Percentiles rank a stretch among this genome's conserved stretches.
These are phyloP conservation scores for Dermatophagoides farinae DNA, from an alignment of 1,140 invertebrate species.

Conservation along the genomic window DNA sequence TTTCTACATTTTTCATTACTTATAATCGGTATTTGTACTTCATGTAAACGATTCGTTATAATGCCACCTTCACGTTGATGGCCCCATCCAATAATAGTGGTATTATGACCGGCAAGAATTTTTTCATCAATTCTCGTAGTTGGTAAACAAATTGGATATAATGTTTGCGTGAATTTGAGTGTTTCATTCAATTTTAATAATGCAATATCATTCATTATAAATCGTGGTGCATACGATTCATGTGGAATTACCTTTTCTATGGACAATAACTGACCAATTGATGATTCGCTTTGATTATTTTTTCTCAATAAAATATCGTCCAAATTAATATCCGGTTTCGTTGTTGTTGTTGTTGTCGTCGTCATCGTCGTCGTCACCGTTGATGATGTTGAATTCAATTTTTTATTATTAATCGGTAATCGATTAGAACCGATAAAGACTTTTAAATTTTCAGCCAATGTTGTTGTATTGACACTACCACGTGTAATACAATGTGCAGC, in stretches of 20 bases:
- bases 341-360: too few relatives aligned
- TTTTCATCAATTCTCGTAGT: conserved; percentile 22
- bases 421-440: background rate
- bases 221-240: background rate
- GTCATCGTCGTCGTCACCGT: too few relatives aligned
- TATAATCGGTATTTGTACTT: conserved; percentile 22
- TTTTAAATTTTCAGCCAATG: background rate
- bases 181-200: background rate
- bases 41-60: conserved; percentile 13
- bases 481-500: conserved; percentile 39
- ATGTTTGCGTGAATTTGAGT: conserved; percentile 33
- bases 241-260: conserved; percentile 48
- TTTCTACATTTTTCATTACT: conserved; percentile 19
- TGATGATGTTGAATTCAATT: too few relatives aligned
- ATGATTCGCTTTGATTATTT: too few relatives aligned
- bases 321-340: too few relatives aligned
- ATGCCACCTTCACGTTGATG: conserved; percentile 11
- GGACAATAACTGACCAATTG: conserved; percentile 17
- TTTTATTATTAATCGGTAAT: too few relatives aligned
- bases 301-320: too few relatives aligned
- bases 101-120: conserved; percentile 26
- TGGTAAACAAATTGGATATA: conserved; percentile 68
- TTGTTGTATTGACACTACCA: background rate
- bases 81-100: conserved; percentile 9
- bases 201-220: conserved; percentile 13